Evolutionary conservation across 2,888 invertebrate species (phyloP).

Genomic region (Eupithecia vulgata): DNA sequence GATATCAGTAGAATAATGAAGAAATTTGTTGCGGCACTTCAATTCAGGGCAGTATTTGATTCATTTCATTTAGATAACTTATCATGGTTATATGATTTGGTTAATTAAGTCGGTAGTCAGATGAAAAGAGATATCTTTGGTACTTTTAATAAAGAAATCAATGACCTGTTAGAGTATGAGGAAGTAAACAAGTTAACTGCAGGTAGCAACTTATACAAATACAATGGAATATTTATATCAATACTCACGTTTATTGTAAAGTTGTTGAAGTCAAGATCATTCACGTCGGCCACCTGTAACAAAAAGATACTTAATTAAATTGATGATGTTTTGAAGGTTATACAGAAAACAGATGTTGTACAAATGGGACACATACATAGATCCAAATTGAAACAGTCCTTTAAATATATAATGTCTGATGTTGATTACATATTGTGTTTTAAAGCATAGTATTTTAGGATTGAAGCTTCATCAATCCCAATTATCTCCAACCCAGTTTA

Average conservation of each 20-base stretch:
- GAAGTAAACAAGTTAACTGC: slow-evolving; percentile 43
- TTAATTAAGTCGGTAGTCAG: slow-evolving; percentile 46
- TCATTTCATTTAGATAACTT: slow-evolving; percentile 57
- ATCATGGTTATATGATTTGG: slow-evolving; percentile 53
- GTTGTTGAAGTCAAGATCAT: slow-evolving; percentile 72
- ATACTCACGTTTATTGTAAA: slow-evolving; percentile 74
- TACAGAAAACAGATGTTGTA: neutral
- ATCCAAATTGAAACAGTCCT: neutral
- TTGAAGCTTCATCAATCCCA: neutral
- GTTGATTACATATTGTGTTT: neutral
- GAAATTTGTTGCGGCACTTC: slow-evolving; percentile 47
- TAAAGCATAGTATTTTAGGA: neutral
- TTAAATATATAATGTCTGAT: neutral
- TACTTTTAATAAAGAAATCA: slow-evolving; percentile 51
- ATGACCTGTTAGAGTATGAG: slow-evolving; percentile 48
- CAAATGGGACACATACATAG: neutral
- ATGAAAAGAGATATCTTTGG: slow-evolving; percentile 34
- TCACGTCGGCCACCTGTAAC: slow-evolving; percentile 77
- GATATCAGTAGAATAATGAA: slow-evolving; percentile 40
- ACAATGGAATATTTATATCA: slow-evolving; percentile 34
- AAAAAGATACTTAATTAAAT: slow-evolving; percentile 54
- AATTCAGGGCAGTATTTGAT: slow-evolving; percentile 61
- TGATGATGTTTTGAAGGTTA: slow-evolving; percentile 1
- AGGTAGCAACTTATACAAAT: slow-evolving; percentile 10
- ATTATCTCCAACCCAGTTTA: neutral